Conservation (phyloP, 2,888 invertebrate species). For the Erebia palarica region DNA sequence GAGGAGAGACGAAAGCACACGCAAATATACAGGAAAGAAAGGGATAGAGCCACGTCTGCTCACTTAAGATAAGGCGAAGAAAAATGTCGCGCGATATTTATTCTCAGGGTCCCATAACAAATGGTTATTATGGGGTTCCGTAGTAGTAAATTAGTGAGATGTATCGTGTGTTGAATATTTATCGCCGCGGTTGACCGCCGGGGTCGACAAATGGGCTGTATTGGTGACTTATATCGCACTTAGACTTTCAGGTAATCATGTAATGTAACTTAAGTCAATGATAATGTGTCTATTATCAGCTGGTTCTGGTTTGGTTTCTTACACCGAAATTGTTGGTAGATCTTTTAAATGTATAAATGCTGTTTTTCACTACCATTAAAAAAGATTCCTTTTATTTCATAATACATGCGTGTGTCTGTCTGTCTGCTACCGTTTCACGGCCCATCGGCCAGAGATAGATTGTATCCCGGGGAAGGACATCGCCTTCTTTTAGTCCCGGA, state of each 20-base stretch:
- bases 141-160: constrained; percentile 80
- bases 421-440: too few species aligned
- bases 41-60: constrained; percentile 62
- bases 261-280: not conserved
- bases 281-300: constrained; percentile 1
- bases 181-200: constrained; percentile 57
- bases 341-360: too few species aligned
- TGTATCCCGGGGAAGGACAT: too few species aligned
- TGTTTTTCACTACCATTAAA: too few species aligned
- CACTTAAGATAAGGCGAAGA: constrained; percentile 75
- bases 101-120: constrained; percentile 68
- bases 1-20: constrained; percentile 49
- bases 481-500: too few species aligned
- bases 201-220: constrained; percentile 39
- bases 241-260: constrained; percentile 21
- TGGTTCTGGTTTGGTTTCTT: too few species aligned
- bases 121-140: constrained; percentile 78
- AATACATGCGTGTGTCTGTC: too few species aligned
- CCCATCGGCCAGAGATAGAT: too few species aligned
- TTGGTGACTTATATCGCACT: constrained; percentile 13
- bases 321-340: too few species aligned
- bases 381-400: too few species aligned
- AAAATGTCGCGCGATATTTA: constrained; percentile 80
- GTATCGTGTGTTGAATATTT: constrained; percentile 76
- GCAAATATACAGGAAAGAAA: constrained; percentile 43